phyloP scores from a whole-genome alignment of 1,140 invertebrate species.

The Cryptotermes secundus region DNA sequence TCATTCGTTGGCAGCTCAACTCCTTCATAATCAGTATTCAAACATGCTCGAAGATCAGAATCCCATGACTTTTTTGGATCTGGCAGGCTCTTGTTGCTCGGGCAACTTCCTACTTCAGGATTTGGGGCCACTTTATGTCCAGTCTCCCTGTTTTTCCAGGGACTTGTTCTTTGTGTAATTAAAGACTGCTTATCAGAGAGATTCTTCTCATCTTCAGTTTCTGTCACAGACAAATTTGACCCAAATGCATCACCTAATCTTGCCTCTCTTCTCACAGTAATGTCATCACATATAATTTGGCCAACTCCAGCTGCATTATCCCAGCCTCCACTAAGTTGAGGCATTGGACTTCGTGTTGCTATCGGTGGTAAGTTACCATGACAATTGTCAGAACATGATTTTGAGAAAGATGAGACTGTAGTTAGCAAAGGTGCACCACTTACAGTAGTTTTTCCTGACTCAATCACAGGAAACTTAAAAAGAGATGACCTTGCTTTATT shows the following conservation, averaged over 20 bases:
- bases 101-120: background rate
- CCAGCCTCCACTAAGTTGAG: slow-evolving; percentile 48
- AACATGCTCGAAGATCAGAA: background rate
- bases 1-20: background rate
- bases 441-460: too few relatives aligned
- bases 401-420: background rate
- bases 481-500: slow-evolving; percentile 12
- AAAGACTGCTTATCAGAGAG: background rate
- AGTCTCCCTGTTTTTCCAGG: background rate
- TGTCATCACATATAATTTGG: slow-evolving; percentile 43
- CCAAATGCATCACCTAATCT: background rate
- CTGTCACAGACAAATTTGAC: background rate
- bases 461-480: slow-evolving; percentile 27
- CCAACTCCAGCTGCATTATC: slow-evolving; percentile 48
- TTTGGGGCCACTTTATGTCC: background rate
- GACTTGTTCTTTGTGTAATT: background rate
- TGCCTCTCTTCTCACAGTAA: slow-evolving; percentile 33
- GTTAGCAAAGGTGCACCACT: background rate
- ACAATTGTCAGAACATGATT: slow-evolving; percentile 2
- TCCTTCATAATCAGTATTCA: slow-evolving; percentile 19
- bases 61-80: slow-evolving; percentile 21
- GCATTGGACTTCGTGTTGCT: slow-evolving; percentile 46
- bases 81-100: background rate
- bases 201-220: background rate
- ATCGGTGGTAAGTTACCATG: slow-evolving; percentile 41